phyloP scores from a whole-genome alignment of 1,140 invertebrate species.

The Piezodorus guildinii region DNA sequence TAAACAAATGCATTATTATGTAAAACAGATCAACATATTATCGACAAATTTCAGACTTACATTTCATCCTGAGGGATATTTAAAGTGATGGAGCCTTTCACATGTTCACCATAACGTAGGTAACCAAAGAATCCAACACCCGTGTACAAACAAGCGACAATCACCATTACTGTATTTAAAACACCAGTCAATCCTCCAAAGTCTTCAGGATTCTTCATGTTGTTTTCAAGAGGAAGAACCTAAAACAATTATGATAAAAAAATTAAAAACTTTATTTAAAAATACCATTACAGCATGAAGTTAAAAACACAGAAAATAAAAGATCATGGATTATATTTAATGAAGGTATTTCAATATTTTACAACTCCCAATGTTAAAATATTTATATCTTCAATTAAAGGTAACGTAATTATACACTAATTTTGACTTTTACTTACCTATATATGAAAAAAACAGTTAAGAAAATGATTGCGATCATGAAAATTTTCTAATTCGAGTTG shows the following conservation, averaged over 20 bases:
- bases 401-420: too few relatives aligned
- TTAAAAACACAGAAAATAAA: not conserved
- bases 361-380: too few relatives aligned
- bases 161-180: conserved; percentile 76
- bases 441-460: too few relatives aligned
- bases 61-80: conserved; percentile 59
- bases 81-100: conserved; percentile 71
- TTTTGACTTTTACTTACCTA: too few relatives aligned
- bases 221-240: conserved; percentile 78
- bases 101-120: conserved; percentile 69
- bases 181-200: conserved; percentile 75
- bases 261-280: too few relatives aligned
- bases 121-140: conserved; percentile 85
- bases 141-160: conserved; percentile 69
- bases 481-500: too few relatives aligned
- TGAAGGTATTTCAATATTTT: too few relatives aligned
- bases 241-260: conserved; percentile 26
- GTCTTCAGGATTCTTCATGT: conserved; percentile 73
- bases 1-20: too few relatives aligned
- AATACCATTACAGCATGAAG: not conserved
- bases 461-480: too few relatives aligned
- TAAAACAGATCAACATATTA: too few relatives aligned
- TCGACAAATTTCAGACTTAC: conserved; percentile 41
- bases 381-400: too few relatives aligned
- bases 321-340: too few relatives aligned